Evolutionary conservation across 2,888 invertebrate genomes (phyloP).

Genomic region (Melieria crassipennis): DNA sequence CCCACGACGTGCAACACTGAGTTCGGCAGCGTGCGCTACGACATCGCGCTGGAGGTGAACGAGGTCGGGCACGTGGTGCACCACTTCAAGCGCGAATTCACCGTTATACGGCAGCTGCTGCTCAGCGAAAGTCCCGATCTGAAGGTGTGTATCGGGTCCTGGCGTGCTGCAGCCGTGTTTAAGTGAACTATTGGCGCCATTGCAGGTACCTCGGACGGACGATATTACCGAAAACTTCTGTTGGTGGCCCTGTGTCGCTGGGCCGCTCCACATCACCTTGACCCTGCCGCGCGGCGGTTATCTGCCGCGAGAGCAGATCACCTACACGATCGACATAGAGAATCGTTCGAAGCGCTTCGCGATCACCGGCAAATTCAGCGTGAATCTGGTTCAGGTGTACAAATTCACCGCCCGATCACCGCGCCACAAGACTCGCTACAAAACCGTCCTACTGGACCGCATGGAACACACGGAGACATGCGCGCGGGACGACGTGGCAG

Average conservation of each 20-base stretch:
- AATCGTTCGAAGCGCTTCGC: constrained; percentile 71
- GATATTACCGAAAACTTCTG: constrained; percentile 45
- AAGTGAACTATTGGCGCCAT: too few species aligned
- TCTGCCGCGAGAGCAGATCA: constrained; percentile 77
- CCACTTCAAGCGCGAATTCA: constrained; percentile 67
- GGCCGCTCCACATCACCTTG: constrained; percentile 45
- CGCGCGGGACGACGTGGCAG: constrained; percentile 34
- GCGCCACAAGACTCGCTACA: constrained; percentile 36
- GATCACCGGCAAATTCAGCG: constrained; percentile 11
- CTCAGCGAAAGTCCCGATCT: too few species aligned
- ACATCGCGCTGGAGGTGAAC: constrained; percentile 69
- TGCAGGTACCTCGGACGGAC: neutral
- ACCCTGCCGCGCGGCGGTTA: constrained; percentile 74
- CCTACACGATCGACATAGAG: constrained; percentile 73
- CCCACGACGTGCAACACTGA: constrained; percentile 71
- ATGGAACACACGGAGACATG: constrained; percentile 23
- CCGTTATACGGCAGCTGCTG: constrained; percentile 68
- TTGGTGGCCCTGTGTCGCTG: constrained; percentile 52
- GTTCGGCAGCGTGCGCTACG: constrained; percentile 78
- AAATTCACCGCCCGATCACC: constrained; percentile 47
- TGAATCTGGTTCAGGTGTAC: constrained; percentile 45
- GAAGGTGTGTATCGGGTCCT: too few species aligned
- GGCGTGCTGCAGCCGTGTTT: too few species aligned
- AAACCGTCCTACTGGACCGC: constrained; percentile 35
- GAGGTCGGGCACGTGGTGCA: neutral